Percentiles rank a stretch among this genome's conserved stretches.
These are phyloP conservation scores for Epizoanthus ramosus DNA, from an alignment of 92 coral and sea anemone species.

Conservation along the genomic window DNA sequence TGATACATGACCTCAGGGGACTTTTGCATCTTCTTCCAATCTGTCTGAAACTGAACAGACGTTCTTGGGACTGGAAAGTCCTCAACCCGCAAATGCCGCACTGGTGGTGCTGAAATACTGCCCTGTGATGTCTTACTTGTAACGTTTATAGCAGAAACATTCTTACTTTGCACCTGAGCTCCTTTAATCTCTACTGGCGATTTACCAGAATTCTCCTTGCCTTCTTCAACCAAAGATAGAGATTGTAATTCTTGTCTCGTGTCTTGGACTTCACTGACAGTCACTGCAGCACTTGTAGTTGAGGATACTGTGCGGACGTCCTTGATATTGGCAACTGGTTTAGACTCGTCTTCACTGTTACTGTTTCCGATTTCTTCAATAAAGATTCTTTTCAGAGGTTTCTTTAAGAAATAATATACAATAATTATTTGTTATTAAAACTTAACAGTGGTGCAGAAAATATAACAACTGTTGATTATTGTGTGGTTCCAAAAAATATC, in stretches of 20 bases:
- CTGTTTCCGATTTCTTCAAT: conserved; percentile 93
- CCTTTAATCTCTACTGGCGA: not conserved
- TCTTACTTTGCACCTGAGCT: too few relatives aligned
- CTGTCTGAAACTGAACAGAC: conserved; percentile 87
- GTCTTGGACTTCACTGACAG: not conserved
- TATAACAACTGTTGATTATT: too few relatives aligned
- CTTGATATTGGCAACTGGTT: not conserved
- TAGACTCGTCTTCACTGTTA: conserved; percentile 56
- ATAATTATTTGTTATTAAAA: too few relatives aligned
- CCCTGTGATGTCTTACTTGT: not conserved
- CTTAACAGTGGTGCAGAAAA: too few relatives aligned
- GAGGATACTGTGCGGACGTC: conserved; percentile 2
- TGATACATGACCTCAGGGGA: conserved; percentile 66
- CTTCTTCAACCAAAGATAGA: not conserved
- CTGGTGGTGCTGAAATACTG: not conserved
- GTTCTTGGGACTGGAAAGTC: conserved; percentile 74
- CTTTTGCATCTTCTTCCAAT: conserved; percentile 82
- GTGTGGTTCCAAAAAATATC: too few relatives aligned
- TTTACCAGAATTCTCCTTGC: not conserved
- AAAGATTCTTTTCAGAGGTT: conserved; percentile 83
- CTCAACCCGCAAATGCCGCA: not conserved
- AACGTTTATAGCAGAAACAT: not conserved
- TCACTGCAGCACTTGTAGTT: not conserved
- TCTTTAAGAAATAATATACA: conserved; percentile 35
- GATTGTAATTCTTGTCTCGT: conserved; percentile 5